Evolutionary conservation across 2,888 invertebrate species (phyloP).

Genomic region (Cephalotes varians): DNA sequence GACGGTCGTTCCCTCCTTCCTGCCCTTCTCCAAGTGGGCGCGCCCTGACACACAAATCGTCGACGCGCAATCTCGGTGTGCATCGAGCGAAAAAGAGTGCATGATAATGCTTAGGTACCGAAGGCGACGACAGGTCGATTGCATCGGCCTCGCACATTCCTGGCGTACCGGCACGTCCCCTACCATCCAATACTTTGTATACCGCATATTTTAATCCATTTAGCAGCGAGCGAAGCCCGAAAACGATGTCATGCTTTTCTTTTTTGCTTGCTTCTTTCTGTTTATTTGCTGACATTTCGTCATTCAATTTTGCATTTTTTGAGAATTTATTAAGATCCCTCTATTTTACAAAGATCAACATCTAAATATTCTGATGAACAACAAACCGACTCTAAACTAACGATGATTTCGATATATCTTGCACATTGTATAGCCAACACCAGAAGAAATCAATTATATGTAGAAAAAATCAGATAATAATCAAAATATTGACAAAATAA

Average conservation of each 20-base stretch:
- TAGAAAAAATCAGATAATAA: neutral
- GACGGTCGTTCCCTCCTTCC: neutral
- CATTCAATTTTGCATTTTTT: neutral
- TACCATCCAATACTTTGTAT: constrained; percentile 59
- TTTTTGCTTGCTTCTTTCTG: neutral
- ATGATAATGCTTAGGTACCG: constrained; percentile 65
- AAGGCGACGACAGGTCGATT: constrained; percentile 66
- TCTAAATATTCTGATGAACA: neutral
- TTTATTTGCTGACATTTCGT: neutral
- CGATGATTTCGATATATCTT: neutral
- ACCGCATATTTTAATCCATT: constrained; percentile 48
- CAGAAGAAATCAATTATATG: neutral
- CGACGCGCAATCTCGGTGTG: constrained; percentile 54
- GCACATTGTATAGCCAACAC: neutral
- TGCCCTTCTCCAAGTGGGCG: constrained; percentile 45
- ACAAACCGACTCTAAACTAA: neutral
- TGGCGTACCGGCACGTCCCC: constrained; percentile 66
- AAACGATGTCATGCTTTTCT: neutral
- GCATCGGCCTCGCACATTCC: constrained; percentile 73
- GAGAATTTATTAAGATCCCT: neutral
- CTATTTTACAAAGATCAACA: neutral
- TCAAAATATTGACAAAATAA: neutral
- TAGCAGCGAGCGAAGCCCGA: neutral
- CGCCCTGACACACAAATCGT: constrained; percentile 67
- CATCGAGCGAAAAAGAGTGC: constrained; percentile 54